Evolutionary conservation across 2,797 vertebrate species (phyloP).

Genomic region (Amblyopsis hoosieri): DNA sequence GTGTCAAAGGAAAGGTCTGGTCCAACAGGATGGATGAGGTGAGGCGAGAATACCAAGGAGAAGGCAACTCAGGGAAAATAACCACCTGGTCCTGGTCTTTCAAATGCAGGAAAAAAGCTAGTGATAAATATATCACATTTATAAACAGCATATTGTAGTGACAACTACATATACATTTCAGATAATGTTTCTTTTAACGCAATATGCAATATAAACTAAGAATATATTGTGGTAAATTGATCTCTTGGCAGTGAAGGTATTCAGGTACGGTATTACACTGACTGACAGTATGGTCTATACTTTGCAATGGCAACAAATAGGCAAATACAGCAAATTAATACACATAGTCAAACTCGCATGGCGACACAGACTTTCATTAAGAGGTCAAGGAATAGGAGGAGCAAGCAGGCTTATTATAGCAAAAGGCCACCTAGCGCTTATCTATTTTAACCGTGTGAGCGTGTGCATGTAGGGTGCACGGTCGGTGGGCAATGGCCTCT

Average conservation of each 20-base stretch:
- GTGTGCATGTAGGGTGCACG: constrained; percentile 46
- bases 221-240: no score
- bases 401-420: constrained; percentile 71
- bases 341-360: not conserved
- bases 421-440: constrained; percentile 61
- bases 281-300: no score
- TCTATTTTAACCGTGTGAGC: constrained; percentile 65
- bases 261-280: no score
- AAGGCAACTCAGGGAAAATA: constrained; percentile 47
- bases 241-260: no score
- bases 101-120: not conserved
- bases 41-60: constrained; percentile 33
- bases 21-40: constrained; percentile 64
- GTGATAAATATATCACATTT: not conserved
- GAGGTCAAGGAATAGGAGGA: constrained; percentile 57
- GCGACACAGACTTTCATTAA: not conserved
- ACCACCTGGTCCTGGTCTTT: constrained; percentile 72
- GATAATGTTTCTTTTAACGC: not conserved
- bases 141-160: not conserved
- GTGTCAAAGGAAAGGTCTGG: constrained; percentile 24
- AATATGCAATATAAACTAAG: not conserved
- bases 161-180: not conserved
- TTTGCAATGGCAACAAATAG: not conserved
- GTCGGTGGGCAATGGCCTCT: constrained; percentile 15
- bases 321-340: not conserved